Conservation (phyloP, 2,797 vertebrate genomes). For the Arremon brunneinucha region DNA sequence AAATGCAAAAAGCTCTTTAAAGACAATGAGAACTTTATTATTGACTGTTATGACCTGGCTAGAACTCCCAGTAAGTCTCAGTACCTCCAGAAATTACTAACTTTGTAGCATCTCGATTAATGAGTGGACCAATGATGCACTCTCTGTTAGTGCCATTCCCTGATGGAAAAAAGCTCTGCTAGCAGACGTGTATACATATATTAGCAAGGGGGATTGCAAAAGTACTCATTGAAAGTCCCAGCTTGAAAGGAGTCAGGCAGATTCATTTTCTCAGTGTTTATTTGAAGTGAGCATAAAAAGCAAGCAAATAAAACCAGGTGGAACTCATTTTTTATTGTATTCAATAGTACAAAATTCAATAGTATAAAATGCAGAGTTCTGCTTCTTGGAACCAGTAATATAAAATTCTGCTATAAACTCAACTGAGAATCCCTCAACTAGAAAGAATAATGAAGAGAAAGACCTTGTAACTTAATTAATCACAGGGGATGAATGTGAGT, state of each 20-base stretch:
- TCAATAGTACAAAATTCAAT: background rate
- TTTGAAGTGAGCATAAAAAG: background rate
- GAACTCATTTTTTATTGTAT: background rate
- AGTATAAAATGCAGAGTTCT: background rate
- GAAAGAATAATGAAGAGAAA: background rate
- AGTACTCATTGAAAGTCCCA: background rate
- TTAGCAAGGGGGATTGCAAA: background rate
- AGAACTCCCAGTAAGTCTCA: background rate
- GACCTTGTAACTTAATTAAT: background rate
- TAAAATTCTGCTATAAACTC: background rate
- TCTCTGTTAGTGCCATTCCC: background rate
- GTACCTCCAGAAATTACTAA: background rate
- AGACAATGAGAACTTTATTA: background rate
- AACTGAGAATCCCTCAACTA: background rate
- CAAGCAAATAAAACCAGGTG: constrained; percentile 10
- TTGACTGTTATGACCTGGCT: background rate
- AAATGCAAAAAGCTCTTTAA: background rate
- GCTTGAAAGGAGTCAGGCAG: background rate
- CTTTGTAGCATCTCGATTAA: background rate
- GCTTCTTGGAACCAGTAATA: background rate
- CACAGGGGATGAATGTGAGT: background rate
- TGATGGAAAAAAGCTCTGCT: constrained; percentile 3
- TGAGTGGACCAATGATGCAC: background rate
- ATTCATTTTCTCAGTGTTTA: constrained; percentile 11
- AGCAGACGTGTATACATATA: background rate